These are phyloP conservation scores for Helostoma temminkii DNA, from an alignment of 2,797 vertebrate genomes.

Conservation along the genomic window DNA sequence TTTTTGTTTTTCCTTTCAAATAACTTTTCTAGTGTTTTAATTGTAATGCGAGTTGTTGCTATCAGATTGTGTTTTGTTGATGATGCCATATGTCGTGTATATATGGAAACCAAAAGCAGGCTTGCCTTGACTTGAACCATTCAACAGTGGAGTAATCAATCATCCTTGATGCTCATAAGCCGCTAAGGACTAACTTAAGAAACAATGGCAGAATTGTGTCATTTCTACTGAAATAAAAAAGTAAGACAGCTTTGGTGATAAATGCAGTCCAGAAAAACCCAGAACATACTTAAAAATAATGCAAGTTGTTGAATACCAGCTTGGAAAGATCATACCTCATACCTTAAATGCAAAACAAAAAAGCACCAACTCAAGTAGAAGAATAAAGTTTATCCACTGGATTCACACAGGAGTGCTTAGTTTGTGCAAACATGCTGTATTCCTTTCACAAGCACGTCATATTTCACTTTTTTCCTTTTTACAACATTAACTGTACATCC, in stretches of 20 bases:
- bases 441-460: conserved; percentile 4
- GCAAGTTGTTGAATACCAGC: conserved; percentile 58
- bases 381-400: conserved; percentile 30
- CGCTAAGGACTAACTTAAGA: conserved; percentile 16
- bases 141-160: conserved; percentile 51
- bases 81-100: conserved; percentile 79
- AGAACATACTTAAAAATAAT: conserved; percentile 28
- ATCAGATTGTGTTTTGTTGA: conserved; percentile 80
- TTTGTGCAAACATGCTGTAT: conserved; percentile 6
- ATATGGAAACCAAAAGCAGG: conserved; percentile 77
- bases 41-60: conserved; percentile 83
- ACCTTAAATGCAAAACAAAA: conserved; percentile 30
- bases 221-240: conserved; percentile 1
- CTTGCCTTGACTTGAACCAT: conserved; percentile 69
- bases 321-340: conserved; percentile 56
- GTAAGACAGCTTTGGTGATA: conserved; percentile 9
- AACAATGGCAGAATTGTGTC: not conserved
- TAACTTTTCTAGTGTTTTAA: conserved; percentile 92
- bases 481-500: conserved; percentile 1
- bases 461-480: conserved; percentile 10
- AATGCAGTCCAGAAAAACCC: conserved; percentile 7
- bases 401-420: conserved; percentile 20
- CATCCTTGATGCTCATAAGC: conserved; percentile 5
- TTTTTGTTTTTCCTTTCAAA: conserved; percentile 84
- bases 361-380: conserved; percentile 26